Conservation (phyloP, 2,888 invertebrate genomes). For the Perithous albicinctus region DNA sequence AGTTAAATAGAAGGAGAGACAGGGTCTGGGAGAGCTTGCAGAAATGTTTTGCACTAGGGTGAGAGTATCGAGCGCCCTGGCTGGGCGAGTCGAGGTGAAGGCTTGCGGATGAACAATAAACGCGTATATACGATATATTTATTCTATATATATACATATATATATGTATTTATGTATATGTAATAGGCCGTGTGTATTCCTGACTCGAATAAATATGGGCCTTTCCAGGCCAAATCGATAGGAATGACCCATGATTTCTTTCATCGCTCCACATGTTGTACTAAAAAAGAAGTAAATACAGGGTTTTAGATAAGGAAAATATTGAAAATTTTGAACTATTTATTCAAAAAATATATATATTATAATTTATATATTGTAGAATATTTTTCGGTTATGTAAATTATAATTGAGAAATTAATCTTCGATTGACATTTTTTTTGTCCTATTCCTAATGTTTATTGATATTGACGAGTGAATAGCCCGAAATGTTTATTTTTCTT, state of each 20-base stretch:
- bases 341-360: no score
- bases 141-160: not conserved
- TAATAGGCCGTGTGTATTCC: not conserved
- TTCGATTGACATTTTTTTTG: no score
- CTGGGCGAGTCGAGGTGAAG: conserved; percentile 61
- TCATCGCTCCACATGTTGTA: no score
- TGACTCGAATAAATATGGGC: not conserved
- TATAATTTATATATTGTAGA: no score
- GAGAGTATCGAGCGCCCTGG: conserved; percentile 60
- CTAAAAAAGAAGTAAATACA: no score
- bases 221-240: not conserved
- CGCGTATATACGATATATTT: not conserved
- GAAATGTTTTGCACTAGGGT: conserved; percentile 51
- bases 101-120: conserved; percentile 43
- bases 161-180: not conserved
- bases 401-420: no score
- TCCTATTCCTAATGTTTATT: no score
- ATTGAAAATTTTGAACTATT: no score
- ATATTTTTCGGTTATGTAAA: no score
- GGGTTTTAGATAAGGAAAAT: no score
- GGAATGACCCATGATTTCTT: no score
- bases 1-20: conserved; percentile 18
- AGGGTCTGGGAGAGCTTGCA: conserved; percentile 36
- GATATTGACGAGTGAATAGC: no score
- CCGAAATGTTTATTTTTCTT: not conserved